phyloP scores from a whole-genome alignment of 2,113 vertebrate species.

The Nettapus auritus region DNA sequence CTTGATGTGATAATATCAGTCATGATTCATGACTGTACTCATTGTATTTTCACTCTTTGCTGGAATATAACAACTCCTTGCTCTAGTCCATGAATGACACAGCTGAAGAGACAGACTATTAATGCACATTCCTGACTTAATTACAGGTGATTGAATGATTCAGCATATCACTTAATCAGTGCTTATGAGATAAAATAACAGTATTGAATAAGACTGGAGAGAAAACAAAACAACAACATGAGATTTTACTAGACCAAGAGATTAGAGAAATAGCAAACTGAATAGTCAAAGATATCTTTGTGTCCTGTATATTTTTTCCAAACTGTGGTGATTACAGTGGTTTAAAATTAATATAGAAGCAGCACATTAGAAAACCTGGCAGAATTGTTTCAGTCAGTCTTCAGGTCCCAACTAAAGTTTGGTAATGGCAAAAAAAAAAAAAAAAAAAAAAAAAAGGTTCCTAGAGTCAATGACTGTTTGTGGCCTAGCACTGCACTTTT shows the following conservation, averaged over 20 bases:
- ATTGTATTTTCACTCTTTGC: rapidly evolving
- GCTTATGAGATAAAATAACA: not conserved
- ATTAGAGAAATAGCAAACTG: not conserved
- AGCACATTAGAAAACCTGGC: not conserved
- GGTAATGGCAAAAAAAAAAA: not conserved
- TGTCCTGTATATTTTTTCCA: not conserved
- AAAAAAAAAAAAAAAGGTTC: not conserved
- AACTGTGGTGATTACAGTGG: not conserved
- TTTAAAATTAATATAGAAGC: not conserved
- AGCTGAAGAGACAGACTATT: not conserved
- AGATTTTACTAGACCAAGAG: not conserved
- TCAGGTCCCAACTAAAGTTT: not conserved
- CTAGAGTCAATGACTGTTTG: not conserved
- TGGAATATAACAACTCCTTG: not conserved
- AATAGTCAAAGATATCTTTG: not conserved
- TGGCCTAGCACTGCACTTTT: not conserved
- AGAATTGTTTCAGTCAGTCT: not conserved
- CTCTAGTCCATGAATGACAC: not conserved
- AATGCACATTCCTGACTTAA: not conserved
- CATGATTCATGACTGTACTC: not conserved
- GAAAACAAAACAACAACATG: not conserved
- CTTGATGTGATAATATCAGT: not conserved
- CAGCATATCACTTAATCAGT: not conserved
- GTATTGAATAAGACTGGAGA: not conserved
- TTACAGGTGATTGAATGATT: not conserved